Evolutionary conservation across 2,113 vertebrate species (phyloP).

Genomic region (Pedetes capensis): DNA sequence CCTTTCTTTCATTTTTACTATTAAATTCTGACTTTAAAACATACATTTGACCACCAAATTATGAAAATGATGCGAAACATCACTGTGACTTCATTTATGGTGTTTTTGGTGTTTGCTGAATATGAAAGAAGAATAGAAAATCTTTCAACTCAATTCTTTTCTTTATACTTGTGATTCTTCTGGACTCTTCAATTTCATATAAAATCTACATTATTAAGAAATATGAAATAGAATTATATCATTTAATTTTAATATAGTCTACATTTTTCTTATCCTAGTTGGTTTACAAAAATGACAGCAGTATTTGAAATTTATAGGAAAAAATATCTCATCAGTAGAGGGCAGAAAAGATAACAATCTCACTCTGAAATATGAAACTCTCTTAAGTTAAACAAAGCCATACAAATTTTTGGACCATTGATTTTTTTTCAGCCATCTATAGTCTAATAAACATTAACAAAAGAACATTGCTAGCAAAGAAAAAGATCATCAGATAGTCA

Average conservation of each 20-base stretch:
- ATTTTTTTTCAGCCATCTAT: not conserved
- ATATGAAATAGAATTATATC: not conserved
- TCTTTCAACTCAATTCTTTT: not conserved
- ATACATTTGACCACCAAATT: not conserved
- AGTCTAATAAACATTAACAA: not conserved
- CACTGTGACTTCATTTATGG: not conserved
- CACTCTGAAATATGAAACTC: not conserved
- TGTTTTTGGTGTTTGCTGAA: not conserved
- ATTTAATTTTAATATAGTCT: not conserved
- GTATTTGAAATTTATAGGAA: not conserved
- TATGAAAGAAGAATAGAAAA: not conserved
- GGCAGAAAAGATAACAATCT: constrained; percentile 1
- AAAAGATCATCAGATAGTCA: not conserved
- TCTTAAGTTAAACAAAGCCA: not conserved
- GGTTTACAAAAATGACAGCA: not conserved
- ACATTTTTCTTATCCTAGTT: not conserved
- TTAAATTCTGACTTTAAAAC: not conserved
- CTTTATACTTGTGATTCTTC: not conserved
- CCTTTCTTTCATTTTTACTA: not conserved
- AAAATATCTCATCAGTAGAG: not conserved
- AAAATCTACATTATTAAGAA: not conserved
- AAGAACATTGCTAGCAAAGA: not conserved
- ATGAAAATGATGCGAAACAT: not conserved
- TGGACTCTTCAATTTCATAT: not conserved
- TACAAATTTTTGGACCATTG: not conserved